Base-by-base conservation (phyloP, 2,888 invertebrate species). In the Ellobium chinense region DNA sequence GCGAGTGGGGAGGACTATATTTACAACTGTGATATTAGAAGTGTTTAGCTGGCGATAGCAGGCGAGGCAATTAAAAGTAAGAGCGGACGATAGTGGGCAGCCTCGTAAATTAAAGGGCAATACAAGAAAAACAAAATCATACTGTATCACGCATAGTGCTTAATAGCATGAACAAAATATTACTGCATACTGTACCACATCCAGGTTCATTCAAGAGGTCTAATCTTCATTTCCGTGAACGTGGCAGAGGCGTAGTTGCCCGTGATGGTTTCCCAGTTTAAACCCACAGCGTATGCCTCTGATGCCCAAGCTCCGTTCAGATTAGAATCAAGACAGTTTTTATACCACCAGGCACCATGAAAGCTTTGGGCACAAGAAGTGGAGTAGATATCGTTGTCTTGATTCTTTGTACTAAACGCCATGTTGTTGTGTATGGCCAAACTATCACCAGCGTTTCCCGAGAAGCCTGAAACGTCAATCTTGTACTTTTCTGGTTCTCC, bases 341-440 rank as follows among this genome's bases (percentile, higher is more conserved):
- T 34, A 56, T 56, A 72, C 70, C 70, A 72, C 70, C 70, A 72
- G n/a, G 56, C 70, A n/a, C 73, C 73, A 14, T 73, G 58, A 56
- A 2, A 72, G 0, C 1, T 12, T n/a, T 9, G 1, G 0, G 70
- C 70, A 18, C 70, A 72, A 24, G 18, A 34, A 2, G 7, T 3
- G 3, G 14, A 2, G 18, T 3, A n/a, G 0, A 3, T 34, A 31
- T 58, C 58, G 29, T 69, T 69, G 54, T 69, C 69, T 2, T 14
- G 4, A 34, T 69, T 46, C 24, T 27, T 27, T 46, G 69, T 69
- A 37, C 46, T 46, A 24, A 69, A 69, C 12, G 5, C 7, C 12
- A 46, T 24, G 2, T 37, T 46, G 21, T 69, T 46, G 18, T 69
- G 69, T 12, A 27, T 24, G 4, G 39, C 12, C 46, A 69, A 12